These are phyloP conservation scores for Oxycera nigricornis DNA, from an alignment of 2,888 invertebrate species.

Conservation along the genomic window DNA sequence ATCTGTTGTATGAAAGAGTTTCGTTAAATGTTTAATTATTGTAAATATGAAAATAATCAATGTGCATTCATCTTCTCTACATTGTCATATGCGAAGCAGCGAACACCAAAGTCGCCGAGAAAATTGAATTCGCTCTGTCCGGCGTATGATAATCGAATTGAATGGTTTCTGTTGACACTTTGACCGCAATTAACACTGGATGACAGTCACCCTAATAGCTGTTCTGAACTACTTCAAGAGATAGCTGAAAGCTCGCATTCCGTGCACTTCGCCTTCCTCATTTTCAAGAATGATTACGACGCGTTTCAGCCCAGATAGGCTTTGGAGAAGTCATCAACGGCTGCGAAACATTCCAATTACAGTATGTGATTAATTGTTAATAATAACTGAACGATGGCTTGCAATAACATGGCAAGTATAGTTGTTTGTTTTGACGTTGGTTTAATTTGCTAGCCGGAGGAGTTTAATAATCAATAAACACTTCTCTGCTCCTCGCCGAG, in stretches of 20 bases:
- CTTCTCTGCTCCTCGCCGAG: neutral
- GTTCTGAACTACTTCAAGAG: neutral
- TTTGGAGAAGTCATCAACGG: neutral
- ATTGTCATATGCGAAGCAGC: too few species aligned
- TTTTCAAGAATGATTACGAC: neutral
- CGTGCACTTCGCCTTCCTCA: slow-evolving; percentile 3
- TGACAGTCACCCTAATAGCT: slow-evolving; percentile 29
- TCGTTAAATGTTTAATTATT: too few species aligned
- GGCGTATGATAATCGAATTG: slow-evolving; percentile 25
- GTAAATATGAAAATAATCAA: too few species aligned
- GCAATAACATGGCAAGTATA: neutral
- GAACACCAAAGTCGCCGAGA: too few species aligned
- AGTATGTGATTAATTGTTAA: slow-evolving; percentile 23
- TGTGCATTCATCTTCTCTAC: too few species aligned
- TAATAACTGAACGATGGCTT: neutral
- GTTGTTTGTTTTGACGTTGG: slow-evolving; percentile 28
- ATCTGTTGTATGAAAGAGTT: too few species aligned
- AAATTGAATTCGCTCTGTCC: too few species aligned
- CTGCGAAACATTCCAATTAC: neutral
- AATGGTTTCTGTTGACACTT: slow-evolving; percentile 40
- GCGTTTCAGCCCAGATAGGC: neutral
- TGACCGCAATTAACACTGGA: slow-evolving; percentile 44
- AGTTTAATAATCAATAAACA: neutral
- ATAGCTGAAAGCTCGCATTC: neutral
- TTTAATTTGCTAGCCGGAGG: neutral